phyloP scores from a whole-genome alignment of 2,113 vertebrate genomes.

The Prochilodus magdalenae region DNA sequence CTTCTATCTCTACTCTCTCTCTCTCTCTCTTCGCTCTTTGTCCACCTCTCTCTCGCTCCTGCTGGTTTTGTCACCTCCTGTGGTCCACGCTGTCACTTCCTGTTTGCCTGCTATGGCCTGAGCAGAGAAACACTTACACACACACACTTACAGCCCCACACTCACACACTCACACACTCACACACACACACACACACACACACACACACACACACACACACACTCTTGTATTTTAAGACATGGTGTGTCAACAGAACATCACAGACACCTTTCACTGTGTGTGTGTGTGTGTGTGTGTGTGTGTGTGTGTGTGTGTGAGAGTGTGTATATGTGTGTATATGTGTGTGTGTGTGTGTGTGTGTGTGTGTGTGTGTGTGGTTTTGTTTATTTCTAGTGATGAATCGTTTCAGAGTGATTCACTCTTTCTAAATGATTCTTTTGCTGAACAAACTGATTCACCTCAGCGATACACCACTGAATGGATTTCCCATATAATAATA shows the following conservation, averaged over 20 bases:
- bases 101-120: constrained; percentile 41
- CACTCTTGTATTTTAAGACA: constrained; percentile 19
- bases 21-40: constrained; percentile 16
- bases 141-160: constrained; percentile 22
- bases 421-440: no score
- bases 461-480: no score
- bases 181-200: constrained; percentile 26
- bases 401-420: no score
- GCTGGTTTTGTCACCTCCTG: constrained; percentile 45
- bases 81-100: constrained; percentile 47
- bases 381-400: no score
- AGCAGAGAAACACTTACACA: constrained; percentile 2
- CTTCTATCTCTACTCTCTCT: no score
- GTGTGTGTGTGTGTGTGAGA: background rate
- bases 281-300: background rate
- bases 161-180: background rate
- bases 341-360: constrained; percentile 2
- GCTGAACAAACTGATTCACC: no score
- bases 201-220: constrained; percentile 16
- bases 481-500: no score
- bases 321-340: background rate
- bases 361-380: background rate
- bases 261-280: constrained; percentile 25
- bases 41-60: constrained; percentile 6
- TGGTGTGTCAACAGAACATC: constrained; percentile 32